These are phyloP conservation scores for Lasioglossum pauxillum DNA, from an alignment of 2,888 invertebrate species.

Conservation along the genomic window DNA sequence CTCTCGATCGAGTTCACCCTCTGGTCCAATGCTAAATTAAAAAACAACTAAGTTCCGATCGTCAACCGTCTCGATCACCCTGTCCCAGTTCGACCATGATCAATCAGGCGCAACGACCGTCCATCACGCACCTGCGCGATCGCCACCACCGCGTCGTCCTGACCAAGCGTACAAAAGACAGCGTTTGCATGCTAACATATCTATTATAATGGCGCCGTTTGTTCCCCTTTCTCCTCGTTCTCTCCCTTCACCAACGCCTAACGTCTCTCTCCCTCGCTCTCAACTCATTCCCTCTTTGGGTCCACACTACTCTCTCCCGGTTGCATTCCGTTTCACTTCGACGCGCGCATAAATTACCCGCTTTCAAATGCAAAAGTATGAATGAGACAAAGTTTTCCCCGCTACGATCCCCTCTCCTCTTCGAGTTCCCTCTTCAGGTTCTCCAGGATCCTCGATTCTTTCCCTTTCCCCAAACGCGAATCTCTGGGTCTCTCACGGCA, in stretches of 20 bases:
- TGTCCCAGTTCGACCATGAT: not conserved
- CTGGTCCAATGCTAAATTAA: not conserved
- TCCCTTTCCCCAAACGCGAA: not conserved
- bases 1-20: not conserved
- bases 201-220: conserved; percentile 78
- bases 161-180: conserved; percentile 74
- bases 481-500: not conserved
- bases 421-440: conserved; percentile 1
- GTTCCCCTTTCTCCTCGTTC: conserved; percentile 70
- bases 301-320: conserved; percentile 3
- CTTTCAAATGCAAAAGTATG: conserved; percentile 88
- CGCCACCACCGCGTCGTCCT: conserved; percentile 40
- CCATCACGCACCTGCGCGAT: conserved; percentile 44
- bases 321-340: conserved; percentile 72
- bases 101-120: not conserved
- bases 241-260: conserved; percentile 31
- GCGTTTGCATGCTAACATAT: conserved; percentile 80
- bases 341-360: conserved; percentile 85
- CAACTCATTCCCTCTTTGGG: not conserved
- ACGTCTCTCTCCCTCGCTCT: not conserved
- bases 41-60: not conserved
- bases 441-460: conserved; percentile 7
- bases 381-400: conserved; percentile 86
- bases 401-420: conserved; percentile 27
- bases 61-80: not conserved